Conservation (phyloP, 2,113 vertebrate genomes). For the Neotoma lepida region DNA sequence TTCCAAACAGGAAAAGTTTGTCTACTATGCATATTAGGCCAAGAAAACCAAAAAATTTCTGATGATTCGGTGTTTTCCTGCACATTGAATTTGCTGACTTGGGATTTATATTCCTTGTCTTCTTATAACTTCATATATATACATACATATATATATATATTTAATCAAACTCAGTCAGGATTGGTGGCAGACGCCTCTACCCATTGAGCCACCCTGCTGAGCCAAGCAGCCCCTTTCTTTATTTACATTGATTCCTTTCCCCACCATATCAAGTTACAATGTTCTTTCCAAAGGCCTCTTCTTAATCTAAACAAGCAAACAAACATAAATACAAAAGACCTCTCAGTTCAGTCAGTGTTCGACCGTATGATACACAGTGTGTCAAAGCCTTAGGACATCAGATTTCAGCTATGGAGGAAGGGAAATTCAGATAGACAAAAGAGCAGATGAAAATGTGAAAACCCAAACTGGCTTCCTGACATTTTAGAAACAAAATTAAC, state of each 20-base stretch:
- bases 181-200: background rate
- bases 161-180: background rate
- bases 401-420: conserved; percentile 23
- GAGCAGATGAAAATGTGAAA: conserved; percentile 46
- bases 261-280: background rate
- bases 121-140: background rate
- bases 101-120: conserved; percentile 7
- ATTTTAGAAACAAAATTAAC: conserved; percentile 52
- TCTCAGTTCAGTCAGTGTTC: background rate
- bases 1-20: conserved; percentile 63
- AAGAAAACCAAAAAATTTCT: conserved; percentile 61
- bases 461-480: background rate
- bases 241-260: conserved; percentile 35
- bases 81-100: conserved; percentile 67
- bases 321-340: background rate
- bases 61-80: conserved; percentile 54
- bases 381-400: conserved; percentile 22
- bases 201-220: background rate
- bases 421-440: conserved; percentile 55
- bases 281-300: background rate
- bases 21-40: conserved; percentile 50
- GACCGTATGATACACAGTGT: background rate
- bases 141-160: too few species aligned
- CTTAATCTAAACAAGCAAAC: background rate
- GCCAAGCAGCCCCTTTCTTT: background rate